Base-by-base conservation (phyloP, 2,113 vertebrate genomes). In the Catharus bicknelli region DNA sequence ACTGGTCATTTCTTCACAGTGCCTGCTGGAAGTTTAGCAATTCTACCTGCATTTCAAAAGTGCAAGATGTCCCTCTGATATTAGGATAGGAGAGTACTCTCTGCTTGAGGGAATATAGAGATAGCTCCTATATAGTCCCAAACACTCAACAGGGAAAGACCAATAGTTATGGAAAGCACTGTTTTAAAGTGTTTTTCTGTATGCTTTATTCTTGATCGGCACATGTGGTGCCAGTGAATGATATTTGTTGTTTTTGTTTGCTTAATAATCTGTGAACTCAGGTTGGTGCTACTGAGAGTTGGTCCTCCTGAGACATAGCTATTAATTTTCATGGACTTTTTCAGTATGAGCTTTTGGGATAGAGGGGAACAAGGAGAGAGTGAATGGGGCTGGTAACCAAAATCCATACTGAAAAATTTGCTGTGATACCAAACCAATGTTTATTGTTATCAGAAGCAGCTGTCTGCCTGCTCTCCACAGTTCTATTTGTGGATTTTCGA, bases 401-500 rank as follows among this genome's bases (percentile, higher is more conserved):
- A 94, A 84, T 77, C 83, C 53, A 54, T 90, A 23, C 79, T 88
- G 79, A 95, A 72, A 59, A 95, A 57, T 73, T 92, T 95, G 59
- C 93, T 97, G 94, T 91, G 55, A 83, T 94, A 75, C 96, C 86
- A 96, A 79, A 83, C 86, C 74, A 94, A 94, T 51, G 73, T 97
- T 98, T 98, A 97, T 98, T 98, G 97, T 98, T 98, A 97, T 97
- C 97, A 79, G 96, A 97, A 94, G 95, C 97, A 96, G 97, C 96
- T 98, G 98, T 96, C 97, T 97, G 96, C 94, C 97, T 97, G 97
- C 97, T 96, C 96, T 97, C 97, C 97, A 93, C 63, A 30, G 94
- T 97, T 98, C 98, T 99, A 99, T 99, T 99, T 99, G 98, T 98
- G 97, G 97, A 97, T 97, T 98, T 98, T 98, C 90, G 45, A 97